Conservation (phyloP, 2,113 vertebrate species). For the Isichthys henryi region DNA sequence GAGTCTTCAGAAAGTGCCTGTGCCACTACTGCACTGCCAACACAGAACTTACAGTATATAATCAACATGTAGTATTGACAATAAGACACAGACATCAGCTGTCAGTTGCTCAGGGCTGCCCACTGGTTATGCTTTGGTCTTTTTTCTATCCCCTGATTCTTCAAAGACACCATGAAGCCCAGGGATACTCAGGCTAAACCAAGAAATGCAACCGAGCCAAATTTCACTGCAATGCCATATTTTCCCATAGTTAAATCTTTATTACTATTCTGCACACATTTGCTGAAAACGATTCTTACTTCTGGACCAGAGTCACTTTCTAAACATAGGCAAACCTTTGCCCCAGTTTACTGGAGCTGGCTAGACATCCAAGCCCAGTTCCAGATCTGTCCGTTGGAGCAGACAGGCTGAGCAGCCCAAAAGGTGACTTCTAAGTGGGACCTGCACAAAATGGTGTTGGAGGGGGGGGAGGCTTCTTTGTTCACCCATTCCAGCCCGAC, state of each 20-base stretch:
- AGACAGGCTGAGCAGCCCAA: not conserved
- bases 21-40: not conserved
- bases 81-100: not conserved
- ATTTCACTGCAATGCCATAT: not conserved
- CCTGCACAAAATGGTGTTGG: not conserved
- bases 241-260: not conserved
- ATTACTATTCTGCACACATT: not conserved
- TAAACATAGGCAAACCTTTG: slow-evolving; percentile 11
- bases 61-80: not conserved
- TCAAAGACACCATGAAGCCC: not conserved
- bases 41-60: not conserved
- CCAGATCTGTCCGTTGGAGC: not conserved
- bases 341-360: not conserved
- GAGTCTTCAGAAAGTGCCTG: not conserved
- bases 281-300: not conserved
- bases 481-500: not conserved
- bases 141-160: not conserved
- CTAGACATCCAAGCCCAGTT: not conserved
- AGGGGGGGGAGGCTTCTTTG: not conserved
- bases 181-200: not conserved
- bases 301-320: not conserved
- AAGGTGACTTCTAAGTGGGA: not conserved
- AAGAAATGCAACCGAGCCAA: not conserved
- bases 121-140: not conserved
- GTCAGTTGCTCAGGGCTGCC: not conserved